These are phyloP conservation scores for Aphelenchoides besseyi DNA, from an alignment of 1,140 invertebrate species.

Conservation along the genomic window DNA sequence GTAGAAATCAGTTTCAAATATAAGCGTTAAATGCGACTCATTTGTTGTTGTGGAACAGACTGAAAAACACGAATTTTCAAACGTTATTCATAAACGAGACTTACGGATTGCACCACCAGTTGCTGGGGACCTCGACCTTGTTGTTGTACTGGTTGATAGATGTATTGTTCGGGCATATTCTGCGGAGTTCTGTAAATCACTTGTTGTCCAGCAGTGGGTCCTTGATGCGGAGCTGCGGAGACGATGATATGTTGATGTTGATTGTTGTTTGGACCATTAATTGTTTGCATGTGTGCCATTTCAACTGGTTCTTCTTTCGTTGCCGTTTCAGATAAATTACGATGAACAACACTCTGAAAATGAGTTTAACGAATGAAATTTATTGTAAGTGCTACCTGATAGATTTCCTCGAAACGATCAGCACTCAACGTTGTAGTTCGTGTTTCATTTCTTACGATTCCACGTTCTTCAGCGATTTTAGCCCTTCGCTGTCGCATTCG, in stretches of 20 bases:
- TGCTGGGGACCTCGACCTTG: neutral
- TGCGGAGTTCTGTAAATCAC: neutral
- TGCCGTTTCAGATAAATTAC: neutral
- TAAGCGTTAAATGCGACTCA: slow-evolving; percentile 6
- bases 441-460: slow-evolving; percentile 4
- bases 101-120: neutral
- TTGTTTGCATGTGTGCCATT: neutral
- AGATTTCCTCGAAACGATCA: slow-evolving; percentile 29
- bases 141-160: neutral
- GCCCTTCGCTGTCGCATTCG: slow-evolving; percentile 30
- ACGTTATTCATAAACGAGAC: neutral
- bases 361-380: neutral
- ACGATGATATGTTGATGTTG: slow-evolving; percentile 8
- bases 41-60: slow-evolving; percentile 1
- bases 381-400: slow-evolving; percentile 15
- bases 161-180: neutral
- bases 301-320: neutral
- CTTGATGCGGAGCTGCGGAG: neutral
- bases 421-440: neutral
- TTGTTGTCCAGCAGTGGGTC: neutral
- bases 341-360: neutral
- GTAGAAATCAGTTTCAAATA: too few species aligned
- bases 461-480: slow-evolving; percentile 24
- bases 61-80: neutral
- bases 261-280: neutral